Conservation (phyloP, 2,113 vertebrate genomes). For the Holacanthus passer region DNA sequence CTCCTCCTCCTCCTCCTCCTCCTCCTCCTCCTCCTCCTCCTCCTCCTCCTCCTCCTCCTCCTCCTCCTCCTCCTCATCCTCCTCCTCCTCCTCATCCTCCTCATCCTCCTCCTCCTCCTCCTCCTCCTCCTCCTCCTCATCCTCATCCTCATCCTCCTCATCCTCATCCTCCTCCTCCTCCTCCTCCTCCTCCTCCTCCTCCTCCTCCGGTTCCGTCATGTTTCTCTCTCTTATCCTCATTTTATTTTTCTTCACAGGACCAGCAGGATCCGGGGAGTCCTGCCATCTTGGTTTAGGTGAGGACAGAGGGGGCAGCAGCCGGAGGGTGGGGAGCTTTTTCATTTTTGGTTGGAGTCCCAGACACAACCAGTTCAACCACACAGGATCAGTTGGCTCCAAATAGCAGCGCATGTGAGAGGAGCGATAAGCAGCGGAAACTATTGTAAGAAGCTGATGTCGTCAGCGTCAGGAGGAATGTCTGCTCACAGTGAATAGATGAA, state of each 20-base stretch:
- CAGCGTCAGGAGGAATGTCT: background rate
- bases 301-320: slow-evolving; percentile 6
- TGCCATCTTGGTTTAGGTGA: slow-evolving; percentile 82
- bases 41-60: too few species aligned
- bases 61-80: too few species aligned
- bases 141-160: too few species aligned
- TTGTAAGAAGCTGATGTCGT: slow-evolving; percentile 38
- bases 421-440: slow-evolving; percentile 71
- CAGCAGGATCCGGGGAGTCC: slow-evolving; percentile 83
- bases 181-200: too few species aligned
- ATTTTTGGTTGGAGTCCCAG: slow-evolving; percentile 76
- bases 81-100: too few species aligned
- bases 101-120: too few species aligned
- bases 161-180: too few species aligned
- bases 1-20: too few species aligned
- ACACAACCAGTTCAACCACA: slow-evolving; percentile 11
- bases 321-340: slow-evolving; percentile 20
- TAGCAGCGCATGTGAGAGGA: slow-evolving; percentile 42
- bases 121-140: too few species aligned
- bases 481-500: fast-evolving
- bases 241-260: slow-evolving; percentile 81
- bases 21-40: too few species aligned
- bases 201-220: background rate
- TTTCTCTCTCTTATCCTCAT: background rate
- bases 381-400: slow-evolving; percentile 48